Conservation (phyloP, 2,113 vertebrate species). For the Nettapus auritus region DNA sequence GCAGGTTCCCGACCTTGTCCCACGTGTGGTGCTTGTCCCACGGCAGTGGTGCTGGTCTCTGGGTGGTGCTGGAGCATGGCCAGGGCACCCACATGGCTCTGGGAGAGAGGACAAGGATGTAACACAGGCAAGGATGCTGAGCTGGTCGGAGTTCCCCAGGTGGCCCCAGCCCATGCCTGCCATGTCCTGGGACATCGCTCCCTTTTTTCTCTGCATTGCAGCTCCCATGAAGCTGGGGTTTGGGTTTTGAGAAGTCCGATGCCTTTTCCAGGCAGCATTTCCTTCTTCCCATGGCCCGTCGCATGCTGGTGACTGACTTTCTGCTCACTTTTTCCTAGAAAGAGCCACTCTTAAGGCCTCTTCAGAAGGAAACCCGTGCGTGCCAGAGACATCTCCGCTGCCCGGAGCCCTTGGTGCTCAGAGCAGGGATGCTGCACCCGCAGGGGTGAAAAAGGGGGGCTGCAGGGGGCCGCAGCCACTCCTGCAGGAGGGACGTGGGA, state of each 20-base stretch:
- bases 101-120: no score
- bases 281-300: neutral
- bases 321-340: neutral
- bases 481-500: neutral
- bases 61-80: no score
- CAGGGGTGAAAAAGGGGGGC: accelerated
- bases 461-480: accelerated
- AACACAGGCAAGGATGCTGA: no score
- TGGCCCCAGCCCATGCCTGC: neutral
- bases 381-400: neutral
- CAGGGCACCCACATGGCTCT: no score
- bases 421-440: neutral
- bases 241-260: neutral
- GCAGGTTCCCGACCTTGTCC: no score
- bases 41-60: no score
- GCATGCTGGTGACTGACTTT: accelerated
- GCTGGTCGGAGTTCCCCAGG: neutral
- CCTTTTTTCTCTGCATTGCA: accelerated
- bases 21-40: no score
- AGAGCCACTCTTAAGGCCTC: neutral
- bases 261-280: neutral
- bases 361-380: neutral
- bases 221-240: accelerated
- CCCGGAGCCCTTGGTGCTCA: accelerated
- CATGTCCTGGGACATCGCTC: accelerated